Percentiles rank a stretch among this genome's conserved stretches.
These are phyloP conservation scores for Masticophis lateralis DNA, from an alignment of 2,797 vertebrate species.

Conservation along the genomic window DNA sequence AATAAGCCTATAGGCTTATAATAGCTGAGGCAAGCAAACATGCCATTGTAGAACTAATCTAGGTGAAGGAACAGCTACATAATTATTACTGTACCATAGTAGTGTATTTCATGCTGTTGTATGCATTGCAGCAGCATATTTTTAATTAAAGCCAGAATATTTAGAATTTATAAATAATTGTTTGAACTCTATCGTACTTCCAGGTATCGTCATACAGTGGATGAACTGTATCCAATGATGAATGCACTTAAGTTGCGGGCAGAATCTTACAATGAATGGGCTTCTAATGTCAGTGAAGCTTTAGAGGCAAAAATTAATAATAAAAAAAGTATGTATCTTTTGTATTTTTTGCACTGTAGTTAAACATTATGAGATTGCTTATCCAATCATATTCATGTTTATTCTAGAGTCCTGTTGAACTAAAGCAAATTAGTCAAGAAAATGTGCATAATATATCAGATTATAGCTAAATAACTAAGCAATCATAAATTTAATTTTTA, in stretches of 20 bases:
- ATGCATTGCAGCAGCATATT: background rate
- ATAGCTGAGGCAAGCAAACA: background rate
- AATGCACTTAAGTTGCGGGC: conserved; percentile 82
- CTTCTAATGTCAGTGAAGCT: conserved; percentile 81
- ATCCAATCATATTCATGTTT: background rate
- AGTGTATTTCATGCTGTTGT: background rate
- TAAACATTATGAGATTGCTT: background rate
- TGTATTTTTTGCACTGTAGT: accelerated
- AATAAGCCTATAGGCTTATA: background rate
- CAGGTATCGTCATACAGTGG: conserved; percentile 90
- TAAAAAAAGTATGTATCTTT: conserved; percentile 81
- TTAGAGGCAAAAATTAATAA: conserved; percentile 83
- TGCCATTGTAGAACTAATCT: background rate
- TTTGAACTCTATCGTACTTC: conserved; percentile 1
- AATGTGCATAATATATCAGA: background rate
- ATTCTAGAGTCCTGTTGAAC: background rate
- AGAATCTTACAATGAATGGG: conserved; percentile 89
- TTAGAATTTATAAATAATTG: background rate
- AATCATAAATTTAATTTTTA: background rate
- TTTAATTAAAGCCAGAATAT: background rate
- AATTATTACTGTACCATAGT: background rate
- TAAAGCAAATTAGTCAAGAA: background rate
- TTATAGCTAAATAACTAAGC: background rate
- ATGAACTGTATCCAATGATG: conserved; percentile 85
- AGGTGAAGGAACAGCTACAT: background rate